These are phyloP conservation scores for Callocephalon fimbriatum DNA, from an alignment of 2,113 vertebrate genomes.

Conservation along the genomic window DNA sequence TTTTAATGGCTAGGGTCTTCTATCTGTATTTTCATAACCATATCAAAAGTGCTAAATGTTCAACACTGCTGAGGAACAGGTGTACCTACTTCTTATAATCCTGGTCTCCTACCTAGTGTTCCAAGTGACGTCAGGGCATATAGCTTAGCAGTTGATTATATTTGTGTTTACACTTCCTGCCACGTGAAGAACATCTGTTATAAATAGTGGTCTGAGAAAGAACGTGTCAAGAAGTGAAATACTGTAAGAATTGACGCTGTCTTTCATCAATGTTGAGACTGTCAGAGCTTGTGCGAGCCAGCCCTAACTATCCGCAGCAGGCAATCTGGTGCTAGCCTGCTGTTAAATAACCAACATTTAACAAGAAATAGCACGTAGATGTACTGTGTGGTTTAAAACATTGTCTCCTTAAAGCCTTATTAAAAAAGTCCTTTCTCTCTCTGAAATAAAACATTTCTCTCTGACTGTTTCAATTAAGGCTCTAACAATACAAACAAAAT, in stretches of 20 bases:
- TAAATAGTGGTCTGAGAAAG: background rate
- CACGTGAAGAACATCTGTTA: background rate
- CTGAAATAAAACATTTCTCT: constrained; percentile 74
- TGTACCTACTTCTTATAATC: background rate
- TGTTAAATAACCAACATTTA: constrained; percentile 77
- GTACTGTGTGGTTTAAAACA: constrained; percentile 67
- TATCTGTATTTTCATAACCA: background rate
- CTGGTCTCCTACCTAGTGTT: background rate
- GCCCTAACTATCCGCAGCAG: constrained; percentile 66
- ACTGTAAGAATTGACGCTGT: constrained; percentile 37
- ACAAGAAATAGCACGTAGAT: constrained; percentile 72
- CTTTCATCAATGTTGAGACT: constrained; percentile 65
- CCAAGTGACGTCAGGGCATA: background rate
- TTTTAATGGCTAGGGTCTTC: background rate
- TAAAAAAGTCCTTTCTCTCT: constrained; percentile 63
- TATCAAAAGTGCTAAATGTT: background rate
- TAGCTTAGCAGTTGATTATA: background rate
- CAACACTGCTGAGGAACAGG: background rate
- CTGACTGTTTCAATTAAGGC: constrained; percentile 73
- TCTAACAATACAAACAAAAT: constrained; percentile 74
- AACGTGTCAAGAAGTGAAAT: constrained; percentile 52
- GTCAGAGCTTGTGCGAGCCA: constrained; percentile 67
- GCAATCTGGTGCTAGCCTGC: constrained; percentile 75
- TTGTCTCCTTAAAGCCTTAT: constrained; percentile 70
- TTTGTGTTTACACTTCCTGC: background rate